These are phyloP conservation scores for Neodiprion pinetum DNA, from an alignment of 1,140 invertebrate species.

Conservation along the genomic window DNA sequence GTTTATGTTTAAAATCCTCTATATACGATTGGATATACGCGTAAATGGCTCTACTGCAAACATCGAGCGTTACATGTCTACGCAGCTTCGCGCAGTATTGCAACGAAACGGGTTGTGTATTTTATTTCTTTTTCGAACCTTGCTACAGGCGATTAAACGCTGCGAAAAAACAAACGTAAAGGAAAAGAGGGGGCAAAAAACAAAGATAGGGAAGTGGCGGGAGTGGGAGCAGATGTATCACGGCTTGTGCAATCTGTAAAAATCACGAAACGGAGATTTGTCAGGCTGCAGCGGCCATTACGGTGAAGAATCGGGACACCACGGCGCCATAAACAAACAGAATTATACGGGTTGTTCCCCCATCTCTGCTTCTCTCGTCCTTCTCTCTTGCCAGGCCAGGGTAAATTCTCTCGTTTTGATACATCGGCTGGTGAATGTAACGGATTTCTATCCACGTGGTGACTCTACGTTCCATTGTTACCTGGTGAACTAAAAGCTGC, in stretches of 20 bases:
- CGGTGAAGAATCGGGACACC: constrained; percentile 6
- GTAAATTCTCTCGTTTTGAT: not conserved
- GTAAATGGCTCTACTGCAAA: too few relatives aligned
- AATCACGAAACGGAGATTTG: constrained; percentile 1
- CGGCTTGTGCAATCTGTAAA: constrained; percentile 7
- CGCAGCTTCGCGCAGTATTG: too few relatives aligned
- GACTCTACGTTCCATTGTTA: too few relatives aligned
- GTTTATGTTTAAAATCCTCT: not conserved
- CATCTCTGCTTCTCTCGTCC: not conserved
- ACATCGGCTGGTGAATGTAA: not conserved
- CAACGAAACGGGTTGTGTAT: too few relatives aligned
- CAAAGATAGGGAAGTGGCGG: not conserved
- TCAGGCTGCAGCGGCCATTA: constrained; percentile 6
- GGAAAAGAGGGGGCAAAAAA: not conserved
- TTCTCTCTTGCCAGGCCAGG: not conserved
- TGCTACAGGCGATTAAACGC: too few relatives aligned
- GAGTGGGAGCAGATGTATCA: not conserved
- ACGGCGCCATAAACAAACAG: constrained; percentile 6
- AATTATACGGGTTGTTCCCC: constrained; percentile 4
- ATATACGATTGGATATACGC: too few relatives aligned
- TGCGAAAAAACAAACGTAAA: not conserved
- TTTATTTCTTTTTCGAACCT: too few relatives aligned
- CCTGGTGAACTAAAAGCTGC: too few relatives aligned
- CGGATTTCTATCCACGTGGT: not conserved
- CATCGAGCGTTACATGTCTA: too few relatives aligned